Base-by-base conservation (phyloP, 2,888 invertebrate species). In the Sarcophaga subvicina region DNA sequence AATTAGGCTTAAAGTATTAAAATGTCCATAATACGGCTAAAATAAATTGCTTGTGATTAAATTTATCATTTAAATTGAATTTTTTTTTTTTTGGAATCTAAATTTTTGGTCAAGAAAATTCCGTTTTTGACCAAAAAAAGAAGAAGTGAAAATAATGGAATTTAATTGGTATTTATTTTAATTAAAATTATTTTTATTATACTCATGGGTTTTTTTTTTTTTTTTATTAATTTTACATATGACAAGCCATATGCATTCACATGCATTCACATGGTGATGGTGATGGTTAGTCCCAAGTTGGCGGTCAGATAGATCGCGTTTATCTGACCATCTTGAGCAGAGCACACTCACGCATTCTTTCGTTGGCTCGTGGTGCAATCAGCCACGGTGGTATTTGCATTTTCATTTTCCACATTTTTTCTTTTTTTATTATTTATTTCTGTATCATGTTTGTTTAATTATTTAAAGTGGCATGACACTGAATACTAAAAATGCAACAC, bases 381-480 rank as follows among this genome's bases (percentile, higher is more conserved):
- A 59, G 22, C 59, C 25, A 73, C 20, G 54, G 22, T 70, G 60
- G 64, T 54, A 69, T 87, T 85, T 78, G 67, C 67, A 78, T 84
- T 87, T 87, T 80, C 8, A 37, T 81, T 66, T 82, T 82, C 60
- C 27, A 71, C 22, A 22, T 22, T 22, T 66, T 75, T 70, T 66
- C 77, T 83, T 75, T 54, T 76, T 76, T 63, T 77, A 71, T 83
- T 79, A 75, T 77, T 85, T 66, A 27, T 5, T 78, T 79, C 69
- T 85, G 76, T 84, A 79, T 85, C 75, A 76, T 85, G 85, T 85
- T 85, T 87, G 80, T 82, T 87, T 87, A 87, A 87, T 87, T 87
- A 87, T 87, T 85, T 85, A 80, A 87, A 87, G 85, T 87, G 85
- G 85, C 82, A 82, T 83, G 81, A 87, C 86, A 81, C 82, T 86